Evolutionary conservation across 2,113 vertebrate genomes (phyloP).

Genomic region (Micronycteris hirsuta): DNA sequence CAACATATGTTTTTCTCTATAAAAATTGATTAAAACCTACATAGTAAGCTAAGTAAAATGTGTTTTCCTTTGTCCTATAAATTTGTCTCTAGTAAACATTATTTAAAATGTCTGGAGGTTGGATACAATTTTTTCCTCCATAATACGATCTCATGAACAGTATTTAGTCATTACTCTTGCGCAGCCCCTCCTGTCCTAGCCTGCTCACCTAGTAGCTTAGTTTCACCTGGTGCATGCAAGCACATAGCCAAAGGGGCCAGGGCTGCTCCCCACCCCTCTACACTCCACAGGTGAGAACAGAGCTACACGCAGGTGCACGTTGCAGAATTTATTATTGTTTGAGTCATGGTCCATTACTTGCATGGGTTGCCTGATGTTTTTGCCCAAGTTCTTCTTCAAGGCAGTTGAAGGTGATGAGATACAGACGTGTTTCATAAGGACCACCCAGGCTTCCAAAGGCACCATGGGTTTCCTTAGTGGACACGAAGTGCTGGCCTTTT

Average conservation of each 20-base stretch:
- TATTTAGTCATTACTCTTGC: background rate
- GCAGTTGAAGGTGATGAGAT: background rate
- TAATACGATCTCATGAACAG: background rate
- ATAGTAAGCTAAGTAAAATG: background rate
- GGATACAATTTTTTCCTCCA: background rate
- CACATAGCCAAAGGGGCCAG: rapidly evolving
- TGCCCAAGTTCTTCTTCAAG: background rate
- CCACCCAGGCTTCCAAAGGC: background rate
- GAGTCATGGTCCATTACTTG: background rate
- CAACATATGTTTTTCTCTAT: background rate
- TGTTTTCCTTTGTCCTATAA: background rate
- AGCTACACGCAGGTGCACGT: rapidly evolving
- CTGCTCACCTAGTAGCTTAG: background rate
- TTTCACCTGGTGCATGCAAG: rapidly evolving
- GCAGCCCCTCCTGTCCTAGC: background rate
- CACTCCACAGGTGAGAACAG: background rate
- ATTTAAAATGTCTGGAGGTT: background rate
- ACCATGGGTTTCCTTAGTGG: background rate
- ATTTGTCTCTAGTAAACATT: background rate
- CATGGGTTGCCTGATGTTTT: background rate
- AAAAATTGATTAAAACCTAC: background rate
- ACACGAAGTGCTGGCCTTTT: background rate
- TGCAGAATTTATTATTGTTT: too few species aligned
- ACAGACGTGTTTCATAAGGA: background rate
- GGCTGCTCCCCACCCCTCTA: rapidly evolving